These are phyloP conservation scores for Ennomos erosarius DNA, from an alignment of 2,888 invertebrate genomes.

Conservation along the genomic window DNA sequence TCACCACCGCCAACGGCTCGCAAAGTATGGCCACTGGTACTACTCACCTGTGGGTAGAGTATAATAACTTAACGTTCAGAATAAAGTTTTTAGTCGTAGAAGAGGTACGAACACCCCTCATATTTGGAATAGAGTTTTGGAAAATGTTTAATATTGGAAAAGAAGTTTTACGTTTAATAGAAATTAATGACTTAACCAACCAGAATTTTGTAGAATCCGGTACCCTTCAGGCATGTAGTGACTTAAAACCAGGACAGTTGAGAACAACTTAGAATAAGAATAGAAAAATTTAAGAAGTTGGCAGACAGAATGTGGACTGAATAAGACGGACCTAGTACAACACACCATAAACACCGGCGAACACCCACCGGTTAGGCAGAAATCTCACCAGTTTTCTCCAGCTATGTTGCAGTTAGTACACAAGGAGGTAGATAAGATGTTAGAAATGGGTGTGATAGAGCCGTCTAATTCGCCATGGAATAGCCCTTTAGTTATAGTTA, in stretches of 20 bases:
- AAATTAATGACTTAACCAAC: too few relatives aligned
- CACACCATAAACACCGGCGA: not conserved
- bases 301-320: not conserved
- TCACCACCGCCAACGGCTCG: too few relatives aligned
- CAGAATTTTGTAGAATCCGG: not conserved
- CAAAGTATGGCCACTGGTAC: too few relatives aligned
- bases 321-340: not conserved
- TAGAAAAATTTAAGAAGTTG: not conserved
- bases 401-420: not conserved
- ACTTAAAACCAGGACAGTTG: too few relatives aligned
- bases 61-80: too few relatives aligned
- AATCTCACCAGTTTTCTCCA: not conserved
- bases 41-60: too few relatives aligned
- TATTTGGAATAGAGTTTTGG: not conserved
- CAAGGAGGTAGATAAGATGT: not conserved
- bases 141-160: not conserved
- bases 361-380: not conserved
- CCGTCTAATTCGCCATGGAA: not conserved
- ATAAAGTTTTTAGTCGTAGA: not conserved
- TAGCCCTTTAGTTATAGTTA: not conserved
- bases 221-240: not conserved
- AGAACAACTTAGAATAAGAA: too few relatives aligned
- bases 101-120: not conserved
- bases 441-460: not conserved
- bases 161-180: too few relatives aligned